Evolutionary conservation across 2,113 vertebrate genomes (phyloP), one percentile per base, ranked within the genome.

Genomic region (Prolemur simus): DNA sequence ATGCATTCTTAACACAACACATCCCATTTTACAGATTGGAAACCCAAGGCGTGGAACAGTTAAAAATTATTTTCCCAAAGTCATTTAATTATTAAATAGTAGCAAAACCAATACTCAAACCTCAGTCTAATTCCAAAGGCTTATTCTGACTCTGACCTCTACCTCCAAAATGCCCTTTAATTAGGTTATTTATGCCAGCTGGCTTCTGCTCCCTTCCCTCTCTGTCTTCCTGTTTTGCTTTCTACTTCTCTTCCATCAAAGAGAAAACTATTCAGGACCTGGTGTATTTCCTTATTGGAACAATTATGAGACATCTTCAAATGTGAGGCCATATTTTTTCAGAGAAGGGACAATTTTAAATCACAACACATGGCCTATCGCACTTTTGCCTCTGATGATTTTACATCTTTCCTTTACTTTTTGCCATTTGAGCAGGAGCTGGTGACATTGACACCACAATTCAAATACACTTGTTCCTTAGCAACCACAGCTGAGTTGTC

Each of bases 191-290:
- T 95, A 45, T 82, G n/a, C 25, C 76, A 60, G 37, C 12, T 93
- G 58, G 10, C 23, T 80, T 90, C 74, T 73, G 12, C 13, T 88
- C 37, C 29, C 18, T 83, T 84, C 32, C 25, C 69, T 60, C 21
- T 83, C 45, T 71, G 56, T 87, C 92, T 87, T 83, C 69, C 23
- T 92, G 32, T 13, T 93, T 96, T 93, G 78, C 58, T 91, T 37
- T 94, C 49, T 39, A 63, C 34, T 71, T 94, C 11, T 64, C 15
- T 25, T 68, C 60, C 45, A 58, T 56, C 54, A 45, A 81, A 91
- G 8, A 78, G 29, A 90, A 95, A 89, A 89, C 2, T 49, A 12
- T 76, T 87, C 17, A 74, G 63, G 8, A 29, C 77, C 25, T 49
- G 32, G 3, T 4, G 18, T 54, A 18, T 54, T 80, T 91, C 34